Percentiles rank a stretch among this genome's conserved stretches.
Conservation (phyloP, 1,140 invertebrate species). For the Orius insidiosus region DNA sequence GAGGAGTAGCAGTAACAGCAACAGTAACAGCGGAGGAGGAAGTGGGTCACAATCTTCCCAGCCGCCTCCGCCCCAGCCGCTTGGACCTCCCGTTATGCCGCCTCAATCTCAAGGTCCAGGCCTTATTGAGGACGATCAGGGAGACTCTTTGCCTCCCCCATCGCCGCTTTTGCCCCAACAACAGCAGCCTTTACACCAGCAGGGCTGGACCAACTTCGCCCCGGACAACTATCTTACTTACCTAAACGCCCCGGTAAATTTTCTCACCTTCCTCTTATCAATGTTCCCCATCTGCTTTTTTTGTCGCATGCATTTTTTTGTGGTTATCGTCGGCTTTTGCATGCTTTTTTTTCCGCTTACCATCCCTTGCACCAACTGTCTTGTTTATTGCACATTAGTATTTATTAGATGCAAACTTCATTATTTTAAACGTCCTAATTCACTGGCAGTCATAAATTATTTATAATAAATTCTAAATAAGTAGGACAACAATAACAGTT, state of each 20-base stretch:
- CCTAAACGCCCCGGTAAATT: conserved; percentile 35
- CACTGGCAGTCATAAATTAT: no score
- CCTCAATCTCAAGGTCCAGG: not conserved
- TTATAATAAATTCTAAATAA: no score
- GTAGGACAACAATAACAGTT: no score
- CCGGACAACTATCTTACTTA: conserved; percentile 53
- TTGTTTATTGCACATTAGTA: no score
- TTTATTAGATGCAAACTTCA: no score
- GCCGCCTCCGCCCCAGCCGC: conserved; percentile 23
- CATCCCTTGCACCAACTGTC: not conserved
- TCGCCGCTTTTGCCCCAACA: conserved; percentile 6
- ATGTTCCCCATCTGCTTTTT: conserved; percentile 13
- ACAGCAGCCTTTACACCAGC: conserved; percentile 22
- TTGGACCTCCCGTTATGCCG: conserved; percentile 28
- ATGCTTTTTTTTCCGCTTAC: no score
- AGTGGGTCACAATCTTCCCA: conserved; percentile 21
- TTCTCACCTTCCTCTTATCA: conserved; percentile 14
- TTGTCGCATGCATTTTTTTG: conserved; percentile 15
- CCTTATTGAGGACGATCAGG: no score
- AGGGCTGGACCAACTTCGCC: conserved; percentile 29
- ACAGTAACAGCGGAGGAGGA: conserved; percentile 22
- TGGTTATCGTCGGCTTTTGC: conserved; percentile 6
- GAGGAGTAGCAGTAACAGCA: conserved; percentile 16
- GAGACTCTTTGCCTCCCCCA: no score
- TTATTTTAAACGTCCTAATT: no score